These are phyloP conservation scores for Caenorhabditis zanzibari DNA, from an alignment of 2,888 invertebrate genomes.

Conservation along the genomic window DNA sequence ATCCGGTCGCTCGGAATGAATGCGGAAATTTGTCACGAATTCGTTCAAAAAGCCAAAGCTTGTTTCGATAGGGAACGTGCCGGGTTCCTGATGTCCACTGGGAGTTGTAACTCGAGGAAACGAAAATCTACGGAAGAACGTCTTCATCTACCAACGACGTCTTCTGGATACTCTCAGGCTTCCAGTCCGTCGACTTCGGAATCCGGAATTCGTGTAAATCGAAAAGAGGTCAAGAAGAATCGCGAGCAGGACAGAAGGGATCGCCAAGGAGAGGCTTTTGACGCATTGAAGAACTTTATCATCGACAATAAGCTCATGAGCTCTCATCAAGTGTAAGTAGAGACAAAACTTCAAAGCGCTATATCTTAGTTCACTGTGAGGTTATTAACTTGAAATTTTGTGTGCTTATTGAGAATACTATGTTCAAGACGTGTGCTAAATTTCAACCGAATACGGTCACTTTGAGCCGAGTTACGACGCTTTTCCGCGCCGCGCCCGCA, in stretches of 20 bases:
- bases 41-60: constrained; percentile 20
- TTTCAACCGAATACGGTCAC: not conserved
- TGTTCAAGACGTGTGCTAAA: not conserved
- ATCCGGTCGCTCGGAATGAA: constrained; percentile 49
- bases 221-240: constrained; percentile 65
- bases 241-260: constrained; percentile 64
- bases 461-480: not conserved
- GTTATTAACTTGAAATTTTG: no score
- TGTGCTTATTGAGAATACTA: no score
- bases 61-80: constrained; percentile 46
- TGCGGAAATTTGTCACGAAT: constrained; percentile 52
- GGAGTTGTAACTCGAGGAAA: not conserved
- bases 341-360: no score
- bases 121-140: constrained; percentile 12
- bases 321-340: constrained; percentile 62
- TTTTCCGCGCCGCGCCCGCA: no score
- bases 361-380: no score
- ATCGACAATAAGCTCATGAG: constrained; percentile 43
- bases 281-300: constrained; percentile 53
- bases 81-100: constrained; percentile 11
- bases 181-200: constrained; percentile 41
- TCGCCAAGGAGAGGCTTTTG: constrained; percentile 62
- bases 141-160: constrained; percentile 3
- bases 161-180: not conserved
- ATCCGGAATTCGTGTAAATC: constrained; percentile 26